Percentiles rank a stretch among this genome's conserved stretches.
Conservation (phyloP, 2,113 vertebrate species). For the Bos taurus region DNA sequence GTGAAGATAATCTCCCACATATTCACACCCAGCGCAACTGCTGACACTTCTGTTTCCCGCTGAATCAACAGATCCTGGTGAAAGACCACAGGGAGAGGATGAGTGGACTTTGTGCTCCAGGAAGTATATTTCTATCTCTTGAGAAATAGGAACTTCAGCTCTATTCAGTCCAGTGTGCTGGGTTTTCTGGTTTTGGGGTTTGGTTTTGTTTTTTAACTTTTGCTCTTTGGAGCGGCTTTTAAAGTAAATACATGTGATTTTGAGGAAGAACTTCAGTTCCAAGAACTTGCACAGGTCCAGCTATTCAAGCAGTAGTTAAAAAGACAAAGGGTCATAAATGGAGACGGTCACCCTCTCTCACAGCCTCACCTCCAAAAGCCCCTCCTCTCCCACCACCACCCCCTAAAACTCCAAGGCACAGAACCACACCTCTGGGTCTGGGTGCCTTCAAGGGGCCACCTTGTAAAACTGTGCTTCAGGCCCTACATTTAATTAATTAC, state of each 20-base stretch:
- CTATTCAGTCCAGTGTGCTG: slow-evolving; percentile 8
- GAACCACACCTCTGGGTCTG: neutral
- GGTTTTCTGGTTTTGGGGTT: neutral
- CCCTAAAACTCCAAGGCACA: neutral
- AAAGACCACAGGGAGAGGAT: neutral
- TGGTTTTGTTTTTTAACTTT: neutral
- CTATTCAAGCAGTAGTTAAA: neutral
- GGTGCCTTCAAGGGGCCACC: neutral
- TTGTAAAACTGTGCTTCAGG: neutral
- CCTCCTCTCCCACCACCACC: neutral
- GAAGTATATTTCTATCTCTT: slow-evolving; percentile 52
- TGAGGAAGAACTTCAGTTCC: slow-evolving; percentile 43
- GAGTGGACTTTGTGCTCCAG: slow-evolving; percentile 17
- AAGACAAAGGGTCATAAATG: neutral
- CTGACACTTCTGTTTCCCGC: neutral
- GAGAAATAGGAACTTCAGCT: slow-evolving; percentile 60
- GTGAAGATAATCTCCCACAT: neutral
- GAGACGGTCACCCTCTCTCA: neutral
- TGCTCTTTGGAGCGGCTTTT: slow-evolving; percentile 17
- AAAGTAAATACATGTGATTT: neutral
- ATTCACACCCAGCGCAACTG: rapidly evolving
- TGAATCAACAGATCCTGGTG: neutral
- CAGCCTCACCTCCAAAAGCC: neutral
- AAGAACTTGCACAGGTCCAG: neutral
- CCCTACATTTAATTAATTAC: neutral